Conservation (phyloP, 2,113 vertebrate genomes). For the Pollimyrus isidori region DNA sequence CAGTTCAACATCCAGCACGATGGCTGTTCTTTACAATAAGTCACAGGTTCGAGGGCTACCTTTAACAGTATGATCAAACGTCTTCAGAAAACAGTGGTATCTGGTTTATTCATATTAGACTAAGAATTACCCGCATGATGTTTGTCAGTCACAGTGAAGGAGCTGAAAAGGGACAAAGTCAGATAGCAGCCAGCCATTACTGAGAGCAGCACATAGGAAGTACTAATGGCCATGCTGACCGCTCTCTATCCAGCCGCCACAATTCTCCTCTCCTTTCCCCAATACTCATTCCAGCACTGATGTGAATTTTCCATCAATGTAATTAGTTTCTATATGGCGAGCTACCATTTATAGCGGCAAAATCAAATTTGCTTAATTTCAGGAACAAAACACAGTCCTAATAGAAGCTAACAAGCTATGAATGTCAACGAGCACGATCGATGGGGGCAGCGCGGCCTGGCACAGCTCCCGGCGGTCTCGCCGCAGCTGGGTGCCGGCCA, state of each 20-base stretch:
- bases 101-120: not conserved
- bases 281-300: conserved; percentile 27
- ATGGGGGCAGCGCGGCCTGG: conserved; percentile 36
- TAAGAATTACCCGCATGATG: not conserved
- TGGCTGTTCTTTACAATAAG: not conserved
- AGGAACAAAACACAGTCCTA: conserved; percentile 34
- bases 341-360: conserved; percentile 25
- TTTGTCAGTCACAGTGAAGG: not conserved
- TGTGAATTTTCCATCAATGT: conserved; percentile 30
- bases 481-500: conserved; percentile 37
- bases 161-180: not conserved
- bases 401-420: conserved; percentile 39
- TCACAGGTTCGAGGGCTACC: not conserved
- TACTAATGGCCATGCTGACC: not conserved
- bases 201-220: not conserved
- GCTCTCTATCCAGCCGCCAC: conserved; percentile 5
- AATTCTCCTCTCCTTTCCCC: conserved; percentile 8
- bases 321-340: conserved; percentile 37
- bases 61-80: not conserved
- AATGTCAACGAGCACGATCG: conserved; percentile 41
- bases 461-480: conserved; percentile 43
- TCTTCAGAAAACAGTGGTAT: not conserved
- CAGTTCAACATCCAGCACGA: not conserved
- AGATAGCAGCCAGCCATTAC: not conserved
- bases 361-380: conserved; percentile 40